phyloP scores from a whole-genome alignment of 1,140 invertebrate species.

The Rhynchophorus ferrugineus region DNA sequence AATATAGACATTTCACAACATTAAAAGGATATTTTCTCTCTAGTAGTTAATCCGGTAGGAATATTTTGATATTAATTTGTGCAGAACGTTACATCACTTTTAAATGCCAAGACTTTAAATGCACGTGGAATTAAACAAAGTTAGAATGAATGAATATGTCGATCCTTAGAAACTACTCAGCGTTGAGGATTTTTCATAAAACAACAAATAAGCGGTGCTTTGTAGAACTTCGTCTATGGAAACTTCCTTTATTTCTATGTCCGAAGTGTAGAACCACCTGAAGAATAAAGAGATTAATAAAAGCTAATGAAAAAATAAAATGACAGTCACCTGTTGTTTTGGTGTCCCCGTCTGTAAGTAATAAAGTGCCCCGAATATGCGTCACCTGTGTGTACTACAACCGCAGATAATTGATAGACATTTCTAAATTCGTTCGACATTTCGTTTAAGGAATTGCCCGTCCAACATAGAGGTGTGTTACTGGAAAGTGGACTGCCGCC shows the following conservation, averaged over 20 bases:
- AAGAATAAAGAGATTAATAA: conserved; percentile 14
- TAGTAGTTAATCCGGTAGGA: no score
- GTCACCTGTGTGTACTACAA: conserved; percentile 83
- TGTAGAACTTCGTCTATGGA: conserved; percentile 56
- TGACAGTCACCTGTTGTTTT: conserved; percentile 39
- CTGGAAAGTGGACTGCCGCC: conserved; percentile 38
- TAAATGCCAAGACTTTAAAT: no score
- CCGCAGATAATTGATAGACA: conserved; percentile 68
- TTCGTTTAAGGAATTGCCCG: conserved; percentile 31
- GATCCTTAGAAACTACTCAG: no score
- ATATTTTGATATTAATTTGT: no score
- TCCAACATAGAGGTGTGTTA: conserved; percentile 36
- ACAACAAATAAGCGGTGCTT: conserved; percentile 57
- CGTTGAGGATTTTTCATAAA: conserved; percentile 51
- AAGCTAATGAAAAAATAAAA: conserved; percentile 6
- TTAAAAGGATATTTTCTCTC: no score
- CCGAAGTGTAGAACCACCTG: conserved; percentile 62
- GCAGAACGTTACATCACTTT: no score
- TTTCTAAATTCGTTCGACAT: conserved; percentile 39
- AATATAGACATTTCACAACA: no score
- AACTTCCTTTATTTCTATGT: conserved; percentile 59
- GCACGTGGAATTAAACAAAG: no score
- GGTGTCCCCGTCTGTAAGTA: conserved; percentile 72
- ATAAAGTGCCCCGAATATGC: conserved; percentile 86
- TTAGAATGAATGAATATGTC: no score